Conservation (phyloP, 2,113 vertebrate species). For the Heterotilapia buettikoferi region DNA sequence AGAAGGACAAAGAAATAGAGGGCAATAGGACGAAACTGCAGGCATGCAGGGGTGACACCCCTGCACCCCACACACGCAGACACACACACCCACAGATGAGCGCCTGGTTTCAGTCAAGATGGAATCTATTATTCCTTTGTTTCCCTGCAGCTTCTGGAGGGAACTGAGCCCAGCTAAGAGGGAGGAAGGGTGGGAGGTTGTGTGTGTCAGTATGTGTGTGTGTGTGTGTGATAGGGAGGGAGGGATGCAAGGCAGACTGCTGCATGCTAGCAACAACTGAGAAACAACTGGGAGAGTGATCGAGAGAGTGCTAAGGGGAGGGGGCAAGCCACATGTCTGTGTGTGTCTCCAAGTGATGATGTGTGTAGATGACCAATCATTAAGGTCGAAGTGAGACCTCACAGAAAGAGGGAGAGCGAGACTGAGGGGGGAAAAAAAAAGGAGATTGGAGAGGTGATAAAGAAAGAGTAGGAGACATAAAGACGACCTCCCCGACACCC, state of each 20-base stretch:
- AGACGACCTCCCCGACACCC: not conserved
- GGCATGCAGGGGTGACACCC: slow-evolving; percentile 8
- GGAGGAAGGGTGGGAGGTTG: not conserved
- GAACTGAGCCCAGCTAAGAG: slow-evolving; percentile 7
- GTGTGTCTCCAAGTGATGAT: not conserved
- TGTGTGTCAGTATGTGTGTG: not conserved
- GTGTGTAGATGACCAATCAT: not conserved
- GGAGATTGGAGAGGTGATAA: not conserved
- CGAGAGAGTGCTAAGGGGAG: not conserved
- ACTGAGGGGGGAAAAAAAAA: not conserved
- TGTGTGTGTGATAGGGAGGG: not conserved
- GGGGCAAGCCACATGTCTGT: not conserved
- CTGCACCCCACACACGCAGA: not conserved
- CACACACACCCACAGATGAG: not conserved
- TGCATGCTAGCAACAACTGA: too few species aligned
- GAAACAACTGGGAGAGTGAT: not conserved
- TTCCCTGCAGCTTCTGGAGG: slow-evolving; percentile 44
- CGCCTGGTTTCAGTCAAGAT: slow-evolving; percentile 38
- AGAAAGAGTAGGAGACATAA: not conserved
- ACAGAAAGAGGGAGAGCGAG: not conserved
- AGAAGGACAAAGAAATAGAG: not conserved
- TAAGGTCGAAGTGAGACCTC: not conserved
- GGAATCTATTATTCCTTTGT: slow-evolving; percentile 61
- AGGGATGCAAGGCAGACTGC: not conserved
- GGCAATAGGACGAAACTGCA: not conserved